Base-by-base conservation (phyloP, 2,888 invertebrate species). In the Germaria angustata region DNA sequence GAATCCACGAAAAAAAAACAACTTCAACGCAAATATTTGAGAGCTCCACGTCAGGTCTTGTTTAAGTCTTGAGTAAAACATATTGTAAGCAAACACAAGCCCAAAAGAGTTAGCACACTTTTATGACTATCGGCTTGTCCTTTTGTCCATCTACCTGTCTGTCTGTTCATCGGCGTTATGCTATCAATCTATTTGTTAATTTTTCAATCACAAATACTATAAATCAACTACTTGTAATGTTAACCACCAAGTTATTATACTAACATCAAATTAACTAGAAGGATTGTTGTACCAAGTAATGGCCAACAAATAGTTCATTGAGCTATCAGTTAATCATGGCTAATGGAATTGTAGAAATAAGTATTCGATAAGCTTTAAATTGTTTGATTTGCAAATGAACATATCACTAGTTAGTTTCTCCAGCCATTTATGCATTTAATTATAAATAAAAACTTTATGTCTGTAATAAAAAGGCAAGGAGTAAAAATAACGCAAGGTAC, bases 1-100 rank as follows among this genome's bases (percentile, higher is more conserved):
- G 5, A 20, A 32, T 15, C 2, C 55, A n/a, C 9, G 86, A 86
- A 86, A 86, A 86, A 68, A 53, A 65, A 87, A 88, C 86, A 85
- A 86, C 85, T 86, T 89, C 86, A 86, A 87, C 84, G 85, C 81
- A 88, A 88, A 89, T 89, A 88, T 89, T 88, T 88, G 85, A 85
- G 55, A 85, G 86, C 55, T 63, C 88, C 85, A 85, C 86, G 85
- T 83, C 88, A 86, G 86, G 86, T 85, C 86, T 85, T 88, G 88
- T 87, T 87, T 85, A 85, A 87, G 86, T 86, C 85, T 86, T 68
- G 72, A 78, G 75, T 80, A 66, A 81, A 76, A 76, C 81, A 76
- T 59, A 81, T 65, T 59, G 51, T 72, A 66, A 53, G 72, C 36
- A 72, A 81, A 81, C 63, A 69, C 24, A 46, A 63, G 76, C 61